Evolutionary conservation across 2,113 vertebrate species (phyloP).

Genomic region (Oreocharis arfaki): DNA sequence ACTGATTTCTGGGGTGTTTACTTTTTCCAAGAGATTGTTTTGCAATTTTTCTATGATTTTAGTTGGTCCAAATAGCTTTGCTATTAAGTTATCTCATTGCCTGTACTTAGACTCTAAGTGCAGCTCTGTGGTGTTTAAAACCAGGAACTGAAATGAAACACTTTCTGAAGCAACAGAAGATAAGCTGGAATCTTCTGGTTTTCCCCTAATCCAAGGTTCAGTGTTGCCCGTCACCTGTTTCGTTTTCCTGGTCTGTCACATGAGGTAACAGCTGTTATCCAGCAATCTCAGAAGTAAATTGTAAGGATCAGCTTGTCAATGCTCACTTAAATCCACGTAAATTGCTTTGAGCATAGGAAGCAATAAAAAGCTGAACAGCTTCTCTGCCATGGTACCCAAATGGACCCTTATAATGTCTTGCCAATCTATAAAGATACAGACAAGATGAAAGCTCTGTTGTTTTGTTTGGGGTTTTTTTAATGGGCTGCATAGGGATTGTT

Average conservation of each 20-base stretch:
- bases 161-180: background rate
- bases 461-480: background rate
- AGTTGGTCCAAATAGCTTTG: background rate
- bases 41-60: background rate
- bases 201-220: background rate
- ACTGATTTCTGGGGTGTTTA: background rate
- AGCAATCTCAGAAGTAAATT: background rate
- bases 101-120: background rate
- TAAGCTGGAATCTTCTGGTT: background rate
- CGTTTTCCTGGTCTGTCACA: background rate
- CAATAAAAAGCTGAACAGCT: background rate
- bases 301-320: background rate
- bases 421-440: background rate
- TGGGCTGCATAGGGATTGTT: background rate
- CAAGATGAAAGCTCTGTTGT: background rate
- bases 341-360: background rate
- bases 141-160: background rate
- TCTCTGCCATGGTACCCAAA: background rate
- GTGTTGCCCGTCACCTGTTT: background rate
- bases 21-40: background rate
- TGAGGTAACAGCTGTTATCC: background rate
- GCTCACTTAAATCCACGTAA: background rate
- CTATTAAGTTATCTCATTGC: background rate
- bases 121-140: background rate
- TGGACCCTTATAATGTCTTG: background rate